Base-by-base conservation (phyloP, 2,113 vertebrate species). In the Ramphastos sulfuratus region DNA sequence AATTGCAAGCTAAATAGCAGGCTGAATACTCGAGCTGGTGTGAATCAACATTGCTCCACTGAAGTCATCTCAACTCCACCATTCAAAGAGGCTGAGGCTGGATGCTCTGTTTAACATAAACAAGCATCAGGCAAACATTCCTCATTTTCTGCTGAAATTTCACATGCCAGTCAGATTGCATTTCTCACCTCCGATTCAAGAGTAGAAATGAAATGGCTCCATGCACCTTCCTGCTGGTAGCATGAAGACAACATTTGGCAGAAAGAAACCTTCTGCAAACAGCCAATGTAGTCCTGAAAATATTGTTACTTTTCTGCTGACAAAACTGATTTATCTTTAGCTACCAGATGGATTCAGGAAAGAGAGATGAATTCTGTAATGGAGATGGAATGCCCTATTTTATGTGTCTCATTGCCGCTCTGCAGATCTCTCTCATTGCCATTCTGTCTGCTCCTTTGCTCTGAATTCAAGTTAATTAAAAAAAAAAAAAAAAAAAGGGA, bases 341-440 rank as follows among this genome's bases (percentile, higher is more conserved):
- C 77, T 95, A 83, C 72, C 64, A 85, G 44, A 69, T 28, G 71
- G 70, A 71, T 23, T 93, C 75, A 35, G 66, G 82, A 73, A 74
- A 95, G 74, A 95, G 25, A 28, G 56, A 90, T 89, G 64, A 60
- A 71, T 93, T 91, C 79, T 83, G 59, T 92, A 92, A 94, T 14
- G 27, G 65, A 87, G 37, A 64, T 44, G 90, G 74, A 94, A 89
- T 77, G 87, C 42, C 19, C 30, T 61, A 56, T 82, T 89, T 92
- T 72, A 60, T 75, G 52, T 64, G 24, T 50, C 24, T 39, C 37
- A 39, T 39, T 39, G 37, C 37, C 11, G 37, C 37, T 39, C 37
- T 39, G 37, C 37, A 39, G 37, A 39, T 42, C 42, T 42, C 13
- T 42, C 42, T 72, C 52, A 72, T 35, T 48, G 37, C 58, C 37